These are phyloP conservation scores for Cataglyphis rosenhaueri DNA, from an alignment of 2,888 invertebrate species.

Conservation along the genomic window DNA sequence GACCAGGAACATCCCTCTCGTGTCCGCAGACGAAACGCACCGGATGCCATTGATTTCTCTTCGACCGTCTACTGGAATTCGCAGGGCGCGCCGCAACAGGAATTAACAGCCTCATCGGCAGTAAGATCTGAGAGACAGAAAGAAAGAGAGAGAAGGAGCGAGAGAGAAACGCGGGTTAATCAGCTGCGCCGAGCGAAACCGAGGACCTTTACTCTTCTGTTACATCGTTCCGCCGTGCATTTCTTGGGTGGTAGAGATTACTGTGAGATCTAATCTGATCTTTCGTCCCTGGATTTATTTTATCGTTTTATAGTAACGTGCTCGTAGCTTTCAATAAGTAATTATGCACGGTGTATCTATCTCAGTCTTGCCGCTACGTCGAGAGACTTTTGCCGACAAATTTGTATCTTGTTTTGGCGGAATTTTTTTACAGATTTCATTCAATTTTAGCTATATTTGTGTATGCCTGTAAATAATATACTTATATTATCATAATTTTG, in stretches of 20 bases:
- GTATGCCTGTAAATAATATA: not conserved
- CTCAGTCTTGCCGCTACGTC: not conserved
- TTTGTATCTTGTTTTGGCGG: not conserved
- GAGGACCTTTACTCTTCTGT: conserved; percentile 44
- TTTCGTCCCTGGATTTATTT: conserved; percentile 23
- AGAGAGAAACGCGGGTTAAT: conserved; percentile 48
- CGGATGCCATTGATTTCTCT: conserved; percentile 45
- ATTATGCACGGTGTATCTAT: not conserved
- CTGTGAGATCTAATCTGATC: conserved; percentile 31
- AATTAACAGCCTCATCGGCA: conserved; percentile 47
- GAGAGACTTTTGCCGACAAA: not conserved
- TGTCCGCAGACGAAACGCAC: conserved; percentile 40
- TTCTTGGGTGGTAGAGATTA: conserved; percentile 31
- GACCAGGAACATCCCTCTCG: conserved; percentile 69
- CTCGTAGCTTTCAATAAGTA: conserved; percentile 30
- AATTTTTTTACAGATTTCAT: not conserved
- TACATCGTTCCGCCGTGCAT: conserved; percentile 37
- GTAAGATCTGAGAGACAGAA: conserved; percentile 29
- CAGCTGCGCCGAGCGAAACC: conserved; percentile 36
- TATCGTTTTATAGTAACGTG: not conserved
- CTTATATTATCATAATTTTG: not conserved
- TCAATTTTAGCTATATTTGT: not conserved
- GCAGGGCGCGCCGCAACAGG: conserved; percentile 24
- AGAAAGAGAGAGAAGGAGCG: conserved; percentile 53
- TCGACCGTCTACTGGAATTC: conserved; percentile 31